Base-by-base conservation (phyloP, 2,797 vertebrate species). In the Choloepus didactylus region DNA sequence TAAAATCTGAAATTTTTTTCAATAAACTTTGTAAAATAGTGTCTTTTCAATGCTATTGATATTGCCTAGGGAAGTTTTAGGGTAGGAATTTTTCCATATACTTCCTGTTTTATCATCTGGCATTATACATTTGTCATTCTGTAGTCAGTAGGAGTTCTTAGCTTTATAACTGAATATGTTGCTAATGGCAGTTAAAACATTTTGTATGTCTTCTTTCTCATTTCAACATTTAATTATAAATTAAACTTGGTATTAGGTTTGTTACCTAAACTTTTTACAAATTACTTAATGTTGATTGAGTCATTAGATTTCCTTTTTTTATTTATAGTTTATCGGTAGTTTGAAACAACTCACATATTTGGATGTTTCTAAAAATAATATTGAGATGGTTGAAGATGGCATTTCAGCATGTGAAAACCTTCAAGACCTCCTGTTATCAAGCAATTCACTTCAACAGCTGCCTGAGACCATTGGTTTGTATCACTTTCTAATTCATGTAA, bases 311-410 rank as follows among this genome's bases (percentile, higher is more conserved):
- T 80, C 46, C 27, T 80, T 77, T 89, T 92, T 91, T 91, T 96
- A 67, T 2, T 96, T 98, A 51, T 92, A 99, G 99, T 99, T 99
- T 98, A 97, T 99, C 70, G 99, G 99, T 93, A 99, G 97, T 96
- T 98, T 99, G 87, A 99, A 99, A 98, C 99, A 99, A 93, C 98
- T 99, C 95, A 98, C 98, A 5, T 99, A 99, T 98, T 98, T 99
- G 98, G 99, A 99, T 89, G 98, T 99, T 98, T 99, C 99, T 88
- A 99, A 99, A 98, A 99, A 99, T 98, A 99, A 98, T 97, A 98
- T 99, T 98, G 99, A 99, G 98, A 98, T 99, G 98, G 98, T 99
- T 56, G 99, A 99, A 92, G 99, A 99, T 98, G 99, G 99, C 97
- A 99, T 99, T 98, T 99, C 99, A 21, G 99, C 99, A 96, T 99